Evolutionary conservation across 2,888 invertebrate species (phyloP).

Genomic region (Argynnis bischoffii): DNA sequence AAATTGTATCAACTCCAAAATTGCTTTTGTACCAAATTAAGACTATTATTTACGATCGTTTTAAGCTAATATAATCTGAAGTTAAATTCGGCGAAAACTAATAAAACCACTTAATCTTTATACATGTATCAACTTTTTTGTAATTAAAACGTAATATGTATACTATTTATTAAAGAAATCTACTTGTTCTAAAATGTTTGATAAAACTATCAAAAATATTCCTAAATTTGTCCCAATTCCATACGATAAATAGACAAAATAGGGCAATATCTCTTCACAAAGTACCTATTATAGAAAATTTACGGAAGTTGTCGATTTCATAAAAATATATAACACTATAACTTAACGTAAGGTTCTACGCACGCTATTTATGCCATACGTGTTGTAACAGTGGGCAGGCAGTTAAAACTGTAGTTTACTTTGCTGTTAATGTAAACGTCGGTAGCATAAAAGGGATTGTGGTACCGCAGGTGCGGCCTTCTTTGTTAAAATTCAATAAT

Average conservation of each 20-base stretch:
- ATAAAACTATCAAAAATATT: no score
- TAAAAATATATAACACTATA: not conserved
- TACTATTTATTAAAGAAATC: no score
- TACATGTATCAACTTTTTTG: not conserved
- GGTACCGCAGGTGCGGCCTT: constrained; percentile 61
- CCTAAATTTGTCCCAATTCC: not conserved
- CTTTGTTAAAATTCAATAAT: constrained; percentile 69
- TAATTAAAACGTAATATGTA: no score
- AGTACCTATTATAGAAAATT: no score
- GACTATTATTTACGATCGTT: constrained; percentile 33
- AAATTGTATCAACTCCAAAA: constrained; percentile 36
- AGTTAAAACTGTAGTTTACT: constrained; percentile 43
- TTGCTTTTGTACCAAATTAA: constrained; percentile 26
- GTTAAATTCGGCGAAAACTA: constrained; percentile 40
- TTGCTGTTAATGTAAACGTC: constrained; percentile 45
- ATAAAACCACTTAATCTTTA: constrained; percentile 2
- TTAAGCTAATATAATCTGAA: constrained; percentile 46
- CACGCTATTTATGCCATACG: constrained; percentile 19
- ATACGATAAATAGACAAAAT: not conserved
- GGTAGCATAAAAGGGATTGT: constrained; percentile 57
- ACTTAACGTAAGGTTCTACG: not conserved
- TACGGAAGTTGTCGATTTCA: not conserved
- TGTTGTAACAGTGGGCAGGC: constrained; percentile 36
- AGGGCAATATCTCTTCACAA: not conserved
- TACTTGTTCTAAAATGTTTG: no score